Evolutionary conservation across 2,888 invertebrate genomes (phyloP).

Genomic region (Stenchaetothrips biformis): DNA sequence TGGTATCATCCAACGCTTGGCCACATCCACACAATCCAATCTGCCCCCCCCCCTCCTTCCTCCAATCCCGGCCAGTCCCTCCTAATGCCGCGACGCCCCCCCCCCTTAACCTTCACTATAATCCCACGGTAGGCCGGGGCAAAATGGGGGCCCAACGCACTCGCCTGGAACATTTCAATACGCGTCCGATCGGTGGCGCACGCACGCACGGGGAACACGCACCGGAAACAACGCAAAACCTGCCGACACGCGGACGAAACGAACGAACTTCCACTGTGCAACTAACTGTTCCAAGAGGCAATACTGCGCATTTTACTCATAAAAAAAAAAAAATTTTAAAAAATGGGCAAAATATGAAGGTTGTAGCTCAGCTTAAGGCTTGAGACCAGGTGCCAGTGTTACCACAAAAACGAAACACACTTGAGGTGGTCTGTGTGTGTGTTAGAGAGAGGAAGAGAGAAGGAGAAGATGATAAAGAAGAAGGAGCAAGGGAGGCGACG

Average conservation of each 20-base stretch:
- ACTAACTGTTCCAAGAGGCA: too few species aligned
- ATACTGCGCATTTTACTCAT: too few species aligned
- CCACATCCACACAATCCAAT: slow-evolving; percentile 23
- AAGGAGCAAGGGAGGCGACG: neutral
- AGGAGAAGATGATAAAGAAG: neutral
- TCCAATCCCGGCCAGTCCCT: neutral
- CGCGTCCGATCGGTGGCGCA: neutral
- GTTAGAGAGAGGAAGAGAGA: neutral
- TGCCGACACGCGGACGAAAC: too few species aligned
- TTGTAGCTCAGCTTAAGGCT: too few species aligned
- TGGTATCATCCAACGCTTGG: neutral
- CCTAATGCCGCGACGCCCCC: neutral
- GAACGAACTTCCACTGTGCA: too few species aligned
- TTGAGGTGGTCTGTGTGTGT: too few species aligned
- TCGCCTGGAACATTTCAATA: slow-evolving; percentile 12
- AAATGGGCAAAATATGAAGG: too few species aligned
- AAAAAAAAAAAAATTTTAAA: too few species aligned
- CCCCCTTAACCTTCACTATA: neutral
- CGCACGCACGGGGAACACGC: neutral
- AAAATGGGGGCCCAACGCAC: neutral
- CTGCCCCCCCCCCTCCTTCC: neutral
- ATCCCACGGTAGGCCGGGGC: neutral
- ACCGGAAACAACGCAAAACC: neutral
- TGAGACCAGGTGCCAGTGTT: too few species aligned
- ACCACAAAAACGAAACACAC: too few species aligned